Percentiles rank a stretch among this genome's conserved stretches.
Evolutionary conservation across 2,888 invertebrate species (phyloP).

Genomic region (Polylopha cassiicola): DNA sequence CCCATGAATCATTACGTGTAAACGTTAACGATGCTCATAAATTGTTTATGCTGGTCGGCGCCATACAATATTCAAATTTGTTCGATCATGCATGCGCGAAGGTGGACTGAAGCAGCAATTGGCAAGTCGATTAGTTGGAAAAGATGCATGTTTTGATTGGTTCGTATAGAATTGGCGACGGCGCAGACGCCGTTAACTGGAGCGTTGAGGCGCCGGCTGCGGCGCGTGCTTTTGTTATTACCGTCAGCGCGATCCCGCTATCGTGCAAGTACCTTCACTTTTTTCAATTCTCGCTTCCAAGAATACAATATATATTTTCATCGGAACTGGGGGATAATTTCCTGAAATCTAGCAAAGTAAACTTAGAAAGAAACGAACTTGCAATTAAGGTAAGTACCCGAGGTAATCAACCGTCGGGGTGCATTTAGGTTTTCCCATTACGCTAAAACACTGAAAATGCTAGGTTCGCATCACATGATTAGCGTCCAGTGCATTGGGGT

Average conservation of each 20-base stretch:
- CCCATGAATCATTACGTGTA: no score
- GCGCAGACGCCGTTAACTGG: conserved; percentile 54
- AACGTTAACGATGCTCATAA: no score
- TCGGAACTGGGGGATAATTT: no score
- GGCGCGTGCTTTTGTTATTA: conserved; percentile 29
- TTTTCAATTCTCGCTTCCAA: no score
- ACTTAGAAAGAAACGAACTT: background rate
- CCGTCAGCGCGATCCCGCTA: conserved; percentile 39
- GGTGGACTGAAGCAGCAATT: conserved; percentile 1
- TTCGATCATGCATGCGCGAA: conserved; percentile 3
- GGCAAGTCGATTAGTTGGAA: conserved; percentile 12
- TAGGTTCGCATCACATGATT: conserved; percentile 56
- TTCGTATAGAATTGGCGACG: conserved; percentile 21
- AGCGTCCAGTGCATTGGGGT: conserved; percentile 47
- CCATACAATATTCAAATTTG: conserved; percentile 12
- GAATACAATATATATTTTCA: no score
- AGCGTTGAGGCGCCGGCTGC: conserved; percentile 65
- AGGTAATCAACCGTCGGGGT: conserved; percentile 12
- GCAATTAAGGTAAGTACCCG: conserved; percentile 6
- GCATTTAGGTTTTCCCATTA: conserved; percentile 33
- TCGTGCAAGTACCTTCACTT: conserved; percentile 3
- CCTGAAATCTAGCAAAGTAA: background rate
- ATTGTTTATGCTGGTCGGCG: no score
- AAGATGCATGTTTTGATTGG: conserved; percentile 10
- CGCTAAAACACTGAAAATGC: conserved; percentile 34